Percentiles rank a stretch among this genome's conserved stretches.
Conservation (phyloP, 2,797 vertebrate genomes). For the Aeoliscus strigatus region DNA sequence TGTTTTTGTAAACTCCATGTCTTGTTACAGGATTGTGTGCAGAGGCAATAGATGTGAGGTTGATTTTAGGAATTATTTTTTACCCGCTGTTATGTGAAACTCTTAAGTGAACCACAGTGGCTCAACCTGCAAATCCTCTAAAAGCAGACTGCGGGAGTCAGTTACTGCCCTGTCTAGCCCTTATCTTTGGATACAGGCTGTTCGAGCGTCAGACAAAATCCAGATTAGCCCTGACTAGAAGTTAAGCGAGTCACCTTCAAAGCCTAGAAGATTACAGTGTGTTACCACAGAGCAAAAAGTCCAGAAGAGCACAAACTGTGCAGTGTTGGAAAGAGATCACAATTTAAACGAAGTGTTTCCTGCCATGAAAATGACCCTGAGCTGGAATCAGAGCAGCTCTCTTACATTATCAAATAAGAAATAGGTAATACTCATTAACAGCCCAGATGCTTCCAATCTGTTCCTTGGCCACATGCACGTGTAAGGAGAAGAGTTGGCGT, state of each 20-base stretch:
- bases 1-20: conserved; percentile 47
- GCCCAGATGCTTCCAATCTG: too few species aligned
- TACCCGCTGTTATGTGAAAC: conserved; percentile 40
- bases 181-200: conserved; percentile 75
- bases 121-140: conserved; percentile 61
- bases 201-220: conserved; percentile 65
- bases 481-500: too few species aligned
- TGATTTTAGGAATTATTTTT: conserved; percentile 58
- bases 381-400: too few species aligned
- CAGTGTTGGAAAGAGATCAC: conserved; percentile 54
- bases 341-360: conserved; percentile 65
- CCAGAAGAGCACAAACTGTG: conserved; percentile 39
- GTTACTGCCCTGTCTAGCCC: conserved; percentile 50
- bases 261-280: conserved; percentile 63
- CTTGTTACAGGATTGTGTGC: conserved; percentile 40
- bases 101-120: conserved; percentile 37
- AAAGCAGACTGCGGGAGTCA: conserved; percentile 43
- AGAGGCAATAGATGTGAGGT: conserved; percentile 38
- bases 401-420: too few species aligned
- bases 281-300: conserved; percentile 54
- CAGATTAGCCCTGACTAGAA: conserved; percentile 74
- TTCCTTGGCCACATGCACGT: too few species aligned
- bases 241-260: conserved; percentile 75
- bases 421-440: too few species aligned
- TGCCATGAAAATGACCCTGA: conserved; percentile 24